Percentiles rank a stretch among this genome's conserved stretches.
Conservation (phyloP, 2,113 vertebrate species). For the Brachirus orientalis region DNA sequence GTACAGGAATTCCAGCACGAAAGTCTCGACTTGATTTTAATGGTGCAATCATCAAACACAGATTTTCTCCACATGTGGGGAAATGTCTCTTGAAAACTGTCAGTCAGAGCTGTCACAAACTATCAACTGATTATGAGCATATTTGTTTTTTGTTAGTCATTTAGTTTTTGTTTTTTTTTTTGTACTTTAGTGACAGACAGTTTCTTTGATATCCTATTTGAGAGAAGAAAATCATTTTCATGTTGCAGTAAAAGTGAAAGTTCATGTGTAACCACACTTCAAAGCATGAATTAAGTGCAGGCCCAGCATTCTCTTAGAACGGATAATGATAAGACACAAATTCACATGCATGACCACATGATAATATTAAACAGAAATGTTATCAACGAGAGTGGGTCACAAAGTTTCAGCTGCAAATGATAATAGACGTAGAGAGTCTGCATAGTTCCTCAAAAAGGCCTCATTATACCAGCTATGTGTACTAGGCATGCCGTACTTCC, state of each 20-base stretch:
- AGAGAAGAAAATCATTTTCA: neutral
- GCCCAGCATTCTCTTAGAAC: too few relatives aligned
- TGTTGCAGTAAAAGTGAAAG: neutral
- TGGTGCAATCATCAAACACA: conserved; percentile 57
- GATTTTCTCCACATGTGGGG: too few relatives aligned
- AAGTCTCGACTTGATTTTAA: conserved; percentile 7
- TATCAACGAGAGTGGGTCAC: conserved; percentile 22
- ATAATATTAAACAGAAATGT: conserved; percentile 11
- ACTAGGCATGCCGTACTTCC: conserved; percentile 31
- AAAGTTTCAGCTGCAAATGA: conserved; percentile 47
- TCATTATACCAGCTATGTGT: conserved; percentile 62
- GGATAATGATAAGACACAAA: conserved; percentile 3
- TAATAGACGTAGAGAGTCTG: conserved; percentile 33
- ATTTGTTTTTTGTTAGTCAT: conserved; percentile 21
- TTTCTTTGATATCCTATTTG: neutral
- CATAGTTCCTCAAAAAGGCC: conserved; percentile 42
- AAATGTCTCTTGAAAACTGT: conserved; percentile 45
- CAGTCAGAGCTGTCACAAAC: conserved; percentile 61
- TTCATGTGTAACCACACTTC: too few relatives aligned
- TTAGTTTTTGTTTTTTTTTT: conserved; percentile 8
- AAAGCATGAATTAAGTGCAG: too few relatives aligned
- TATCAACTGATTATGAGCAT: neutral
- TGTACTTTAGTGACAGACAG: conserved; percentile 9
- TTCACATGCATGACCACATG: conserved; percentile 17
- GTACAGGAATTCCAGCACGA: conserved; percentile 31